A percentile compares a stretch with the other conserved stretches of the same genome.
phyloP scores from a whole-genome alignment of 2,888 invertebrate genomes.

The Anarsia innoxiella region DNA sequence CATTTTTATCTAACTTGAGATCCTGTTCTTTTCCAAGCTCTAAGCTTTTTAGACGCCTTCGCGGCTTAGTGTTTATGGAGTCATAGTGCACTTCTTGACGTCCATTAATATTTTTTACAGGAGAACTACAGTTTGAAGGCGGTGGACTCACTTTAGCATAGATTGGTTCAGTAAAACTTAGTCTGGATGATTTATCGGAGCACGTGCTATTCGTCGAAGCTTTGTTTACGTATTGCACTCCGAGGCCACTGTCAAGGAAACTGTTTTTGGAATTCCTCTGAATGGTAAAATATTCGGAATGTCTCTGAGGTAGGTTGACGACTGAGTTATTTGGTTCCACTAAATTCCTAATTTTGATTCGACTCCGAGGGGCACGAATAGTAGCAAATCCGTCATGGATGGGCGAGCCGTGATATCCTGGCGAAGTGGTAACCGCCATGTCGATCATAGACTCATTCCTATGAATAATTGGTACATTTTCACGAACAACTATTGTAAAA shows the following conservation, averaged over 20 bases:
- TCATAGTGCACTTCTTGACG: conserved; percentile 62
- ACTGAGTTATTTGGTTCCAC: conserved; percentile 56
- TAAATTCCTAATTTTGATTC: conserved; percentile 65
- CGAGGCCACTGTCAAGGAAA: conserved; percentile 57
- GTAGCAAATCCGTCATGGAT: conserved; percentile 92
- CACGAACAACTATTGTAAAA: too few relatives aligned
- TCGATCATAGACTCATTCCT: too few relatives aligned
- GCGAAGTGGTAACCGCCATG: conserved; percentile 64
- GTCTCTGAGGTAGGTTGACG: conserved; percentile 63
- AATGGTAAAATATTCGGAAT: conserved; percentile 69
- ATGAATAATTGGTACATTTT: too few relatives aligned
- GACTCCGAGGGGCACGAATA: conserved; percentile 79
- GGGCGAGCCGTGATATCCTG: conserved; percentile 70
- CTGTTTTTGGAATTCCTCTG: conserved; percentile 59
- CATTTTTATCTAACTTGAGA: conserved; percentile 44
- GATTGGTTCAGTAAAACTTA: conserved; percentile 64
- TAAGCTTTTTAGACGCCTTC: conserved; percentile 62
- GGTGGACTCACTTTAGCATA: conserved; percentile 67
- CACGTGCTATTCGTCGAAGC: conserved; percentile 26
- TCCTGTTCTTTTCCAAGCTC: conserved; percentile 46
- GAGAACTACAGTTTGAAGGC: conserved; percentile 52
- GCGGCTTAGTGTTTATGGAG: conserved; percentile 67
- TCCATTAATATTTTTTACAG: conserved; percentile 46
- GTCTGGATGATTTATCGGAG: conserved; percentile 44
- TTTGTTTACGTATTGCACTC: conserved; percentile 53